Conservation (phyloP, 1,140 invertebrate species). For the Fragariocoptes setiger region DNA sequence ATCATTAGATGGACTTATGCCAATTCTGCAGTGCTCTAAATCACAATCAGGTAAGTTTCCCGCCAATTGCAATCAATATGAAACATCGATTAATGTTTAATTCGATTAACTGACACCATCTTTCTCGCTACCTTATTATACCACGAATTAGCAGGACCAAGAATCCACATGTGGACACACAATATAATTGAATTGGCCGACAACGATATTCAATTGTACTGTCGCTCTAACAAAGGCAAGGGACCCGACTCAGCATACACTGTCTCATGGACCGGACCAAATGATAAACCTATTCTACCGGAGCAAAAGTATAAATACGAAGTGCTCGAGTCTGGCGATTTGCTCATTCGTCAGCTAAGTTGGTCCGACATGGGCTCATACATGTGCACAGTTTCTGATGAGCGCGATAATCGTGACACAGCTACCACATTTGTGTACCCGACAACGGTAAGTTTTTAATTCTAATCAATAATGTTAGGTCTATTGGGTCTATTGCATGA, state of each 20-base stretch:
- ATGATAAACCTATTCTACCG: conserved; percentile 1
- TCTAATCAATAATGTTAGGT: too few species aligned
- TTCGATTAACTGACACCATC: too few species aligned
- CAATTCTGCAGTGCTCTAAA: too few species aligned
- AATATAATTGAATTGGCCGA: conserved; percentile 22
- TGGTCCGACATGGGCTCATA: conserved; percentile 50
- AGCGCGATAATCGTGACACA: conserved; percentile 26
- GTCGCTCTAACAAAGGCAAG: conserved; percentile 23
- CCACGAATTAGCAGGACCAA: too few species aligned
- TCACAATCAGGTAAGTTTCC: too few species aligned
- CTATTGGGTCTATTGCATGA: too few species aligned
- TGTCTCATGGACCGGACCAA: conserved; percentile 4
- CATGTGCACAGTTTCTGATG: conserved; percentile 34
- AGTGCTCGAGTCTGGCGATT: conserved; percentile 32
- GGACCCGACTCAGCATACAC: conserved; percentile 20
- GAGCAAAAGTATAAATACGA: conserved; percentile 13
- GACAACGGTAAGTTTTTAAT: conserved; percentile 24
- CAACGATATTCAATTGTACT: conserved; percentile 30
- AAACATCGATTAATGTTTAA: too few species aligned
- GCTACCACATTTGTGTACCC: conserved; percentile 42
- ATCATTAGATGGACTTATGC: too few species aligned
- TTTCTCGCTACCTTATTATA: background rate
- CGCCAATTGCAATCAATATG: too few species aligned
- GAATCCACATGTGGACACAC: conserved; percentile 19
- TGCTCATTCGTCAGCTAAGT: conserved; percentile 29